Evolutionary conservation across 1,140 invertebrate genomes (phyloP).

Genomic region (Leptonema lineaticorne): DNA sequence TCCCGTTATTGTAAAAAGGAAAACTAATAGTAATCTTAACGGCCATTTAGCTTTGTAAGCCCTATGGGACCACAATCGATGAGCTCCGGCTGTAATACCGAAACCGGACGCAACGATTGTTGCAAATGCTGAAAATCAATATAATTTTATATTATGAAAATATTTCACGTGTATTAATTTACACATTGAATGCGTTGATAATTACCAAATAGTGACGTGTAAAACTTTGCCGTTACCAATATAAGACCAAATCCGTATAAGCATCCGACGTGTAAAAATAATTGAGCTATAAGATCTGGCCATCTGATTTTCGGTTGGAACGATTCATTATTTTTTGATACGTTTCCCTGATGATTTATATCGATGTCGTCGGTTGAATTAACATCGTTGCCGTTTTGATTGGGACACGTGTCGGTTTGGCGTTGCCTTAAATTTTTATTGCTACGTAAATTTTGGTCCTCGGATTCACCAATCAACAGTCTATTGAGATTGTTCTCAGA

Average conservation of each 20-base stretch:
- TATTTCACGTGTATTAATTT: background rate
- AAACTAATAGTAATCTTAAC: constrained; percentile 70
- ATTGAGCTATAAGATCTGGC: constrained; percentile 67
- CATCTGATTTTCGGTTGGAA: constrained; percentile 66
- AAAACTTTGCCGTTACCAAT: constrained; percentile 62
- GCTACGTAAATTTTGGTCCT: background rate
- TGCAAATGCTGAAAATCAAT: constrained; percentile 59
- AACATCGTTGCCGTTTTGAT: constrained; percentile 35
- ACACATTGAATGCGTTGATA: constrained; percentile 35
- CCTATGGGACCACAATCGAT: constrained; percentile 86
- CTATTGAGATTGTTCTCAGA: background rate
- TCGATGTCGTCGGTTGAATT: constrained; percentile 45
- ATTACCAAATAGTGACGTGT: constrained; percentile 73
- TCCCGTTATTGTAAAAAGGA: constrained; percentile 80
- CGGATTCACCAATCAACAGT: background rate
- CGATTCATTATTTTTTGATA: constrained; percentile 45
- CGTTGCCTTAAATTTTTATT: background rate
- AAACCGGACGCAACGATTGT: constrained; percentile 68
- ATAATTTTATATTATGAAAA: constrained; percentile 8
- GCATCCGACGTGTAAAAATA: constrained; percentile 67
- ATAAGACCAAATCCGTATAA: constrained; percentile 71
- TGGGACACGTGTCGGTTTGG: background rate
- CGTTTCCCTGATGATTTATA: constrained; percentile 50
- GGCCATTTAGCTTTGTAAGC: constrained; percentile 85
- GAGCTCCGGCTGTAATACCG: constrained; percentile 86